Percentiles rank a stretch among this genome's conserved stretches.
phyloP scores from a whole-genome alignment of 2,888 invertebrate species.

The Euproctis similis region DNA sequence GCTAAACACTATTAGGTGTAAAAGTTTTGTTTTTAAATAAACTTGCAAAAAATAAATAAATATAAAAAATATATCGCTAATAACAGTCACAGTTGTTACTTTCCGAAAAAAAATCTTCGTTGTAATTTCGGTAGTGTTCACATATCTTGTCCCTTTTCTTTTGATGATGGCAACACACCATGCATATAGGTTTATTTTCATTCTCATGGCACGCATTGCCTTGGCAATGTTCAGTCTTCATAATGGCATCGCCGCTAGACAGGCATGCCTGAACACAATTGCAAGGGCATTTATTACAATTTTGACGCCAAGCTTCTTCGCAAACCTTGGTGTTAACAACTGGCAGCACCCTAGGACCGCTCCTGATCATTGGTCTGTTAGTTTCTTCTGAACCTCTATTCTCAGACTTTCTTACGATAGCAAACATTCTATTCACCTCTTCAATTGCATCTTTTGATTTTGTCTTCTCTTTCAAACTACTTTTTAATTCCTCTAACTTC shows the following conservation, averaged over 20 bases:
- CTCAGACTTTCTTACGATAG: conserved; percentile 38
- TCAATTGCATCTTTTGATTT: conserved; percentile 56
- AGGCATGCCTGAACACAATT: conserved; percentile 40
- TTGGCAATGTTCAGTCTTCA: conserved; percentile 23
- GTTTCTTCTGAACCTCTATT: conserved; percentile 19
- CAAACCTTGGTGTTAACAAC: conserved; percentile 41
- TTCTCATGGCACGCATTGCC: conserved; percentile 28
- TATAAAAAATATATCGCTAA: background rate
- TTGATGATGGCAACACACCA: conserved; percentile 39
- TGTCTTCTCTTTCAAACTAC: conserved; percentile 45
- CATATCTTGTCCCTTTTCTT: conserved; percentile 26
- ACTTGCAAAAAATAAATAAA: background rate
- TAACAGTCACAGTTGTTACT: background rate
- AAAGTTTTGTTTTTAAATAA: background rate
- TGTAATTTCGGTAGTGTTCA: conserved; percentile 31
- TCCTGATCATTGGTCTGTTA: conserved; percentile 50
- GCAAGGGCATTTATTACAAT: conserved; percentile 11
- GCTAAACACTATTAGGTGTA: too few species aligned
- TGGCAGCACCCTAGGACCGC: conserved; percentile 56
- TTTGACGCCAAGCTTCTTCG: conserved; percentile 2
- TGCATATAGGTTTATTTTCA: conserved; percentile 29
- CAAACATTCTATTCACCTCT: conserved; percentile 65
- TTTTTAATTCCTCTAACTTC: conserved; percentile 59
- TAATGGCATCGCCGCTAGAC: conserved; percentile 49
- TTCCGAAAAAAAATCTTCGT: too few species aligned